Evolutionary conservation across 2,797 vertebrate species (phyloP).

Genomic region (Miichthys miiuy): DNA sequence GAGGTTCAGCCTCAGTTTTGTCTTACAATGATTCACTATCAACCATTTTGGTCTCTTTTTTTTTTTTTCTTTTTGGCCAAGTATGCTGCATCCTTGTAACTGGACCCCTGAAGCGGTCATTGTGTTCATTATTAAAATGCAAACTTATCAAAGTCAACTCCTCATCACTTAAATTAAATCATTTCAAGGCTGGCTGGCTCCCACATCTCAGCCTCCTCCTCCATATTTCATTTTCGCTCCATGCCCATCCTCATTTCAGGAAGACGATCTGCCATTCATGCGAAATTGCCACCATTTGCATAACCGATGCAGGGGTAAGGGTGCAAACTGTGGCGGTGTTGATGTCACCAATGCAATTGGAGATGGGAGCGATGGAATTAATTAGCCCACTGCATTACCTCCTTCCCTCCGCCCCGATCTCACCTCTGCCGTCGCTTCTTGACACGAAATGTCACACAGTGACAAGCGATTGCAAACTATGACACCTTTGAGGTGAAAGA

Average conservation of each 20-base stretch:
- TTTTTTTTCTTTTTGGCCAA: slow-evolving; percentile 13
- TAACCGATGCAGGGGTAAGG: slow-evolving; percentile 71
- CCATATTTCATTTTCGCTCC: slow-evolving; percentile 78
- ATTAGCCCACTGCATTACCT: slow-evolving; percentile 57
- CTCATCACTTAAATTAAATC: slow-evolving; percentile 87
- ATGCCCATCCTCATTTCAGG: slow-evolving; percentile 77
- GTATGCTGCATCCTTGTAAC: slow-evolving; percentile 47
- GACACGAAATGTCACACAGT: slow-evolving; percentile 59
- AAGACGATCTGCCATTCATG: slow-evolving; percentile 73
- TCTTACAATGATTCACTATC: slow-evolving; percentile 11
- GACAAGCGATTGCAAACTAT: slow-evolving; percentile 15
- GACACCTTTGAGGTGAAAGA: slow-evolving; percentile 21
- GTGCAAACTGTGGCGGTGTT: slow-evolving; percentile 50
- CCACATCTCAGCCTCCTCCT: slow-evolving; percentile 62
- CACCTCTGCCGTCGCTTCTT: slow-evolving; percentile 51
- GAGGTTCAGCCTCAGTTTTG: slow-evolving; percentile 13
- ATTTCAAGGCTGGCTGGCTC: slow-evolving; percentile 86
- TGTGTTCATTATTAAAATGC: slow-evolving; percentile 78
- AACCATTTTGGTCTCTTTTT: slow-evolving; percentile 3
- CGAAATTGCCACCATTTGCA: slow-evolving; percentile 79
- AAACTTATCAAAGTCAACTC: slow-evolving; percentile 87
- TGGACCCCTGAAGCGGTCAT: slow-evolving; percentile 60
- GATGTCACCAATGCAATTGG: slow-evolving; percentile 63
- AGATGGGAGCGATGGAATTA: slow-evolving; percentile 59
- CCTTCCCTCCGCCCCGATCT: slow-evolving; percentile 36